Conservation (phyloP, 2,888 invertebrate genomes). For the Branchellion lobata region DNA sequence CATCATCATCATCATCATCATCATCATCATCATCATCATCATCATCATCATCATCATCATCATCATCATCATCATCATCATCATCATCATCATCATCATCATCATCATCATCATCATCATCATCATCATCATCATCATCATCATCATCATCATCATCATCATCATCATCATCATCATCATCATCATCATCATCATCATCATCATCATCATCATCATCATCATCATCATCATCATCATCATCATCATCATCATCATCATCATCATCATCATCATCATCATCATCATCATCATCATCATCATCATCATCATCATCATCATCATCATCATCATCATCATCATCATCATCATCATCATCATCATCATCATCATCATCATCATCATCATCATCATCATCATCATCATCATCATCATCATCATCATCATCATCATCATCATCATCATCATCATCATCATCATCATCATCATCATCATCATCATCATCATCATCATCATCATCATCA, state of each 20-base stretch:
- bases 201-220: slow-evolving; percentile 16
- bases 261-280: slow-evolving; percentile 15
- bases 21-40: slow-evolving; percentile 41
- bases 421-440: slow-evolving; percentile 9
- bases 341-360: slow-evolving; percentile 20
- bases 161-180: slow-evolving; percentile 34
- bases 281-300: slow-evolving; percentile 10
- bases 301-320: slow-evolving; percentile 29
- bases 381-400: slow-evolving; percentile 27
- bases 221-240: slow-evolving; percentile 34
- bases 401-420: slow-evolving; percentile 33
- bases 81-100: slow-evolving; percentile 15
- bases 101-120: slow-evolving; percentile 44
- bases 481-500: slow-evolving; percentile 36
- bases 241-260: slow-evolving; percentile 16
- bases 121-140: slow-evolving; percentile 40
- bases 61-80: slow-evolving; percentile 26
- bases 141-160: slow-evolving; percentile 41
- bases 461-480: neutral
- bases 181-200: slow-evolving; percentile 21
- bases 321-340: slow-evolving; percentile 11
- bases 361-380: slow-evolving; percentile 10
- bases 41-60: slow-evolving; percentile 39
- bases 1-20: neutral
- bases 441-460: neutral